Percentiles rank a stretch among this genome's conserved stretches.
phyloP scores from a whole-genome alignment of 1,140 invertebrate species.

The Diachasma alloeum region DNA sequence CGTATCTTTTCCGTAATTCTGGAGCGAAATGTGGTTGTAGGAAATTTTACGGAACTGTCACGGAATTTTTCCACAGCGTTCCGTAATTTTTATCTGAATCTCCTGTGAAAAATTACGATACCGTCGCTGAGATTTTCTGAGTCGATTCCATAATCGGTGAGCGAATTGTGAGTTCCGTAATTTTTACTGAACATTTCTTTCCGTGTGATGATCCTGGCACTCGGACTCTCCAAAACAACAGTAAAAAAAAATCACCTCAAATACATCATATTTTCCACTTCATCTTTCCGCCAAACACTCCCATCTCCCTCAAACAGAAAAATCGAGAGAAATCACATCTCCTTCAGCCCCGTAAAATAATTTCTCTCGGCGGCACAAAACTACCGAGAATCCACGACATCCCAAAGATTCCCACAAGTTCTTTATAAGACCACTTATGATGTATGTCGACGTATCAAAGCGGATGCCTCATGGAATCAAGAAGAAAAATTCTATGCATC shows the following conservation, averaged over 20 bases:
- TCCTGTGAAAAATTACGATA: too few species aligned
- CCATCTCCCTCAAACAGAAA: neutral
- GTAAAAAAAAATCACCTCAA: neutral
- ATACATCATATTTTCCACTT: neutral
- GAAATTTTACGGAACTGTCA: too few species aligned
- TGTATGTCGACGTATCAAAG: constrained; percentile 18
- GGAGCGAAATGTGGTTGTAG: too few species aligned
- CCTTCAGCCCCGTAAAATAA: neutral
- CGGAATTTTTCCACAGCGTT: too few species aligned
- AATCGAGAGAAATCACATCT: neutral
- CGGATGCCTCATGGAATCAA: constrained; percentile 15
- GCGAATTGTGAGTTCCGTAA: too few species aligned
- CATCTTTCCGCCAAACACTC: neutral
- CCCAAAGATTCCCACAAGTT: neutral
- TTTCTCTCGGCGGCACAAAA: neutral
- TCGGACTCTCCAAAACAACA: too few species aligned
- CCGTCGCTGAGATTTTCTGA: too few species aligned
- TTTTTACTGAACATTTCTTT: too few species aligned
- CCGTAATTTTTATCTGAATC: too few species aligned
- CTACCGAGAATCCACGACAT: neutral
- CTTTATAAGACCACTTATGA: constrained; percentile 6
- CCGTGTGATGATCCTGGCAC: too few species aligned
- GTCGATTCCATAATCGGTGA: too few species aligned
- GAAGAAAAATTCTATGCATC: constrained; percentile 37
- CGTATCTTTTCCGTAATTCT: too few species aligned